Evolutionary conservation across 2,888 invertebrate species (phyloP).

Genomic region (Cheilosia variabilis): DNA sequence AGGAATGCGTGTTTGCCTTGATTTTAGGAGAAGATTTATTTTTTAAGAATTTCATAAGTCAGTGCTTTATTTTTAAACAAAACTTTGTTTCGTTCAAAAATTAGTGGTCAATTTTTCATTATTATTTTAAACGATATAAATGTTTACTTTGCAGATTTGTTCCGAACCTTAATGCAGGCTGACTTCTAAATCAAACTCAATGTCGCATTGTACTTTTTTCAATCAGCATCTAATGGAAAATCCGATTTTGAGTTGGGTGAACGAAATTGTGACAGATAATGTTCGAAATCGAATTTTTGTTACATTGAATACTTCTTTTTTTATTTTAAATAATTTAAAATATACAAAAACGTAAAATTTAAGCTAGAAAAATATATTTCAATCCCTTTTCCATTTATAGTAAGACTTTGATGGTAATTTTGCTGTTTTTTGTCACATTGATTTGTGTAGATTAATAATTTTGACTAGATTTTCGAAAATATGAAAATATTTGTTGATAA

Average conservation of each 20-base stretch:
- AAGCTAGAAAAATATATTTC: conserved; percentile 42
- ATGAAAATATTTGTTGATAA: conserved; percentile 6
- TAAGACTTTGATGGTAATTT: conserved; percentile 9
- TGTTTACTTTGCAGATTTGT: neutral
- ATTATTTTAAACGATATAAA: conserved; percentile 9
- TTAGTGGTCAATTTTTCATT: neutral
- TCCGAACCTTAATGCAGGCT: neutral
- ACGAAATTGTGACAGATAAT: conserved; percentile 6
- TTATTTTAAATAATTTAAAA: conserved; percentile 21
- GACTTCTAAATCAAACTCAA: conserved; percentile 21
- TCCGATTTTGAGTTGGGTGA: neutral
- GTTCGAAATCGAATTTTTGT: conserved; percentile 2
- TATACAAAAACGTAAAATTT: conserved; percentile 48
- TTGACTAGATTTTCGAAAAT: conserved; percentile 71
- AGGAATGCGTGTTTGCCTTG: conserved; percentile 56
- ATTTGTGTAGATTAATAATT: conserved; percentile 54
- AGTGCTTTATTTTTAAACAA: conserved; percentile 41
- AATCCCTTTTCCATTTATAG: conserved; percentile 4
- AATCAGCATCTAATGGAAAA: neutral
- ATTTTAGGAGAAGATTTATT: conserved; percentile 30
- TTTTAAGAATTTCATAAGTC: conserved; percentile 36
- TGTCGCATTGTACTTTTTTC: neutral
- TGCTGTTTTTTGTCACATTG: conserved; percentile 27
- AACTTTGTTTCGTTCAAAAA: conserved; percentile 52
- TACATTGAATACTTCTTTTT: neutral